phyloP scores from a whole-genome alignment of 2,888 invertebrate genomes.

The Drosophila kanekoi region DNA sequence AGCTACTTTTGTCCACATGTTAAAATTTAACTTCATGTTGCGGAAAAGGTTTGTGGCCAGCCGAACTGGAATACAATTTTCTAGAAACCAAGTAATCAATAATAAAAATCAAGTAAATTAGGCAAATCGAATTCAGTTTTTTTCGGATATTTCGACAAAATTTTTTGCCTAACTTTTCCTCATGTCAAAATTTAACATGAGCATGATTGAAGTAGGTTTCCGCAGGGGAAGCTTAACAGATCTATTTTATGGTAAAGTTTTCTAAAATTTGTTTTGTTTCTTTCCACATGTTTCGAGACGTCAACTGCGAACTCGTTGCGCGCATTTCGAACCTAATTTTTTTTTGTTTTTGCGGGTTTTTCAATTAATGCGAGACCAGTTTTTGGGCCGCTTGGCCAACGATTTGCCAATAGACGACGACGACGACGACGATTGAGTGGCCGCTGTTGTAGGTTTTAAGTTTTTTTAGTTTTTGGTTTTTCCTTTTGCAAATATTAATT shows the following conservation, averaged over 20 bases:
- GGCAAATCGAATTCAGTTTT: too few relatives aligned
- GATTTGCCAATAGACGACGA: constrained; percentile 72
- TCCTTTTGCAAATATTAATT: constrained; percentile 72
- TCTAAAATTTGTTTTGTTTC: constrained; percentile 18
- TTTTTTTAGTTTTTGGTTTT: constrained; percentile 35
- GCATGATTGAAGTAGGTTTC: too few relatives aligned
- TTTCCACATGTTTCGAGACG: constrained; percentile 60
- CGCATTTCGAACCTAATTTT: constrained; percentile 68
- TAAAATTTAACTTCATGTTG: too few relatives aligned
- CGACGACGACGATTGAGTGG: constrained; percentile 37
- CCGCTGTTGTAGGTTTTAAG: constrained; percentile 54
- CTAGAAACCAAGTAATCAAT: too few relatives aligned
- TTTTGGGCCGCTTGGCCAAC: constrained; percentile 66
- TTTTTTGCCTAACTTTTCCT: too few relatives aligned
- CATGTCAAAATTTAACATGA: too few relatives aligned
- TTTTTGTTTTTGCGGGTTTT: constrained; percentile 76
- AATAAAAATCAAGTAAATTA: too few relatives aligned
- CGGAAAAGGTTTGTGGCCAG: too few relatives aligned
- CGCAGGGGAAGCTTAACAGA: too few relatives aligned
- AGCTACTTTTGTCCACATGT: too few relatives aligned
- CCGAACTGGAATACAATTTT: too few relatives aligned
- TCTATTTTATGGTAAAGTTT: neutral
- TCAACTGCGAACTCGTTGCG: constrained; percentile 45
- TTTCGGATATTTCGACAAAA: too few relatives aligned
- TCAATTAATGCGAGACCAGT: constrained; percentile 73